phyloP scores from a whole-genome alignment of 2,888 invertebrate genomes.

The Galerucella calmariensis region DNA sequence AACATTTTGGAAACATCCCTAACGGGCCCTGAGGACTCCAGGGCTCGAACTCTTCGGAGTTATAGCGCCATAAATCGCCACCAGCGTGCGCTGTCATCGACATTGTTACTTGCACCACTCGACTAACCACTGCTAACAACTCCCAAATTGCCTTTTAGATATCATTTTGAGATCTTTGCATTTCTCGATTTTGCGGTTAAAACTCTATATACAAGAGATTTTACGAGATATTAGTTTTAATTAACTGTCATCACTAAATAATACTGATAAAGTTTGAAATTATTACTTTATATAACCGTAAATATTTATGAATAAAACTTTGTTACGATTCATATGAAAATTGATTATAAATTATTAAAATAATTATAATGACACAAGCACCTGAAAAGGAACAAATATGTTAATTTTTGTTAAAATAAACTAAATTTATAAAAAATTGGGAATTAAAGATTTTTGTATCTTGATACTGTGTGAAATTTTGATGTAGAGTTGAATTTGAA shows the following conservation, averaged over 20 bases:
- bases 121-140: conserved; percentile 64
- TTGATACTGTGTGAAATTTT: no score
- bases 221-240: conserved; percentile 31
- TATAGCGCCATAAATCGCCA: conserved; percentile 59
- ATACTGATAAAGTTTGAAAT: conserved; percentile 3
- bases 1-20: conserved; percentile 33
- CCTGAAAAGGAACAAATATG: no score
- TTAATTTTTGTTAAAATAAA: no score
- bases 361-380: neutral
- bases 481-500: no score
- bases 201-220: conserved; percentile 36
- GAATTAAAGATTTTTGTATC: no score
- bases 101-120: conserved; percentile 60
- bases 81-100: conserved; percentile 58
- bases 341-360: neutral
- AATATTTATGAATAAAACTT: neutral
- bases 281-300: neutral
- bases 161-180: conserved; percentile 53
- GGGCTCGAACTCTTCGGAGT: conserved; percentile 35
- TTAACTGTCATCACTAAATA: conserved; percentile 22
- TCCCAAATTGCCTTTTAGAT: conserved; percentile 64
- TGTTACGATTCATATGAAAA: no score
- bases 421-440: no score
- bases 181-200: conserved; percentile 34
- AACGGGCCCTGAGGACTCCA: conserved; percentile 25